Conservation (phyloP, 64 coral and sea anemone species). For the Orbicella faveolata region DNA sequence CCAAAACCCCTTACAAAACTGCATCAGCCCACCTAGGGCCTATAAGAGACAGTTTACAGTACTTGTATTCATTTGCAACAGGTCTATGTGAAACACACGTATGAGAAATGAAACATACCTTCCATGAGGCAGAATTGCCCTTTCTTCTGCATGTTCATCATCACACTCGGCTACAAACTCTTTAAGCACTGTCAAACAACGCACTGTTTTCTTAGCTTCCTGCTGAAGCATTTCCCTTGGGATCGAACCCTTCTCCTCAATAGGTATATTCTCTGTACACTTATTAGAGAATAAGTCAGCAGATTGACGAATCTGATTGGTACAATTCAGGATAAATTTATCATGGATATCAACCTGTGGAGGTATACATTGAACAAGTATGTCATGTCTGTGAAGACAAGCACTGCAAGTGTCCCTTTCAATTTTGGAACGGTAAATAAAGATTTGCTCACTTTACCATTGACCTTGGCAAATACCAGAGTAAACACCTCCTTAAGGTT, state of each 20-base stretch:
- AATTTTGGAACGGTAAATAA: no score
- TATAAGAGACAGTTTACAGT: no score
- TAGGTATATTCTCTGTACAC: slow-evolving; percentile 52
- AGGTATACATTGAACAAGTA: neutral
- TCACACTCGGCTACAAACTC: slow-evolving; percentile 98
- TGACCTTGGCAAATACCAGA: no score
- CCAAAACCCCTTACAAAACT: neutral
- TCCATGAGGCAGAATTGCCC: slow-evolving; percentile 91
- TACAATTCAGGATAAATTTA: slow-evolving; percentile 92
- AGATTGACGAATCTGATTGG: slow-evolving; percentile 80
- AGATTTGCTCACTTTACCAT: no score
- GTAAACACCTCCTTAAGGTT: no score
- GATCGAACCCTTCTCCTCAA: slow-evolving; percentile 50
- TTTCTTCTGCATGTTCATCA: slow-evolving; percentile 95
- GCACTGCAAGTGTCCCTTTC: no score
- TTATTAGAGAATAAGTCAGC: slow-evolving; percentile 60
- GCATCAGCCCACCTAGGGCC: no score
- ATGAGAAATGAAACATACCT: slow-evolving; percentile 54
- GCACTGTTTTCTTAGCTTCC: slow-evolving; percentile 91
- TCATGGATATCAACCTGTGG: slow-evolving; percentile 96
- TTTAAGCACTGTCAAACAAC: slow-evolving; percentile 91
- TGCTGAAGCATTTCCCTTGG: slow-evolving; percentile 38
- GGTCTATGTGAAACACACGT: neutral
- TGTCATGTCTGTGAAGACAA: no score
- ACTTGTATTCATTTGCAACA: no score